Conservation (phyloP, 35 echinoderm and acorn worm genomes). For the Ophioderma brevispina region DNA sequence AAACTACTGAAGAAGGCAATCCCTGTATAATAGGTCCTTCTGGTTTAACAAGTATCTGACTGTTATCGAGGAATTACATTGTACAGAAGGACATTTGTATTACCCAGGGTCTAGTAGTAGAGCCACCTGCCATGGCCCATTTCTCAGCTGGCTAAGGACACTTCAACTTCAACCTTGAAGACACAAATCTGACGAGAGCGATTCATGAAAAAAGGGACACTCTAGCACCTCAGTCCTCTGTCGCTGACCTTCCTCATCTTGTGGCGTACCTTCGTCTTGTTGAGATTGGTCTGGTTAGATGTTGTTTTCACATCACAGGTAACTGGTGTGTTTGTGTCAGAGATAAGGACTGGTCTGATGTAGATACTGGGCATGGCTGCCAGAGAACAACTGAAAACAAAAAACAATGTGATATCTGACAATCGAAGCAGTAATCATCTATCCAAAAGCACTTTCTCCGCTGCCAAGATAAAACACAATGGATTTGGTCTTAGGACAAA, state of each 20-base stretch:
- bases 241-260: slow-evolving; percentile 6
- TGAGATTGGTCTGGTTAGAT: not conserved
- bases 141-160: slow-evolving; percentile 66
- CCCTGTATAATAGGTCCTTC: too few species aligned
- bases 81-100: too few species aligned
- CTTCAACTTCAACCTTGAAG: slow-evolving; percentile 67
- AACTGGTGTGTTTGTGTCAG: slow-evolving; percentile 1
- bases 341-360: slow-evolving; percentile 48
- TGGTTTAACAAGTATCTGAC: too few species aligned
- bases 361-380: slow-evolving; percentile 73
- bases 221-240: not conserved
- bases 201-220: slow-evolving; percentile 96
- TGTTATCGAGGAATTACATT: too few species aligned
- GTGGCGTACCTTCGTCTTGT: not conserved
- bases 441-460: too few species aligned
- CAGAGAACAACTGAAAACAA: slow-evolving; percentile 25
- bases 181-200: slow-evolving; percentile 71
- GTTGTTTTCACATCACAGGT: not conserved
- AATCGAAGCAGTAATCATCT: too few species aligned
- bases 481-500: too few species aligned
- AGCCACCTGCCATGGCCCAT: slow-evolving; percentile 76
- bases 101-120: slow-evolving; percentile 88
- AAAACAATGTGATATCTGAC: too few species aligned
- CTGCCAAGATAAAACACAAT: too few species aligned
- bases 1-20: too few species aligned